These are phyloP conservation scores for Acanthochromis polyacanthus DNA, from an alignment of 2,113 vertebrate species.

Conservation along the genomic window DNA sequence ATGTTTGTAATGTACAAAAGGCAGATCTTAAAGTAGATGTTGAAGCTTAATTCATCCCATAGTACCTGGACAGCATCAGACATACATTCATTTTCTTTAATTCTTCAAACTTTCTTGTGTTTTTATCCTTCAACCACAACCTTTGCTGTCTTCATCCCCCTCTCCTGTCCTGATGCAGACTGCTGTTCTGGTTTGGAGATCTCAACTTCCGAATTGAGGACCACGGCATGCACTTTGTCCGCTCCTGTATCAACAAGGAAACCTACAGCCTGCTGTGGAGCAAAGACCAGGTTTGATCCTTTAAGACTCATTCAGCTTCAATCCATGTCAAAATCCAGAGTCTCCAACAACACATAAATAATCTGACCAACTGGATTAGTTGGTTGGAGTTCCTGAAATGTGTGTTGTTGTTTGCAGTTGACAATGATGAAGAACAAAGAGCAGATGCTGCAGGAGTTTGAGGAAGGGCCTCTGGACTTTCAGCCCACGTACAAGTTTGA, in stretches of 20 bases:
- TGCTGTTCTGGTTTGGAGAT: slow-evolving; percentile 97
- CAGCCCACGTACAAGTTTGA: slow-evolving; percentile 98
- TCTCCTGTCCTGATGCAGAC: slow-evolving; percentile 74
- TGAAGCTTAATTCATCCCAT: background rate
- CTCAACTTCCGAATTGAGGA: slow-evolving; percentile 97
- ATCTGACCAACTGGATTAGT: background rate
- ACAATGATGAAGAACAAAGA: slow-evolving; percentile 91
- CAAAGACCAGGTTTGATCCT: slow-evolving; percentile 92
- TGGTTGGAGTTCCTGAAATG: background rate
- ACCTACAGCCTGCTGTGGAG: slow-evolving; percentile 91
- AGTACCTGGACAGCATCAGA: too few relatives aligned
- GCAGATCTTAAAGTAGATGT: background rate
- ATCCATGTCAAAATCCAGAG: background rate
- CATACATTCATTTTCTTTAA: too few relatives aligned
- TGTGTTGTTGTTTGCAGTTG: slow-evolving; percentile 82
- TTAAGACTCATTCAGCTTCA: background rate
- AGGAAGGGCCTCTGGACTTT: slow-evolving; percentile 92
- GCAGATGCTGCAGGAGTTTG: slow-evolving; percentile 89
- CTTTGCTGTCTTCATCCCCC: background rate
- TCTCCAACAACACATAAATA: background rate
- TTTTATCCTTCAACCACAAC: too few relatives aligned
- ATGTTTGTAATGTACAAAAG: background rate
- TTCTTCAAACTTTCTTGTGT: too few relatives aligned
- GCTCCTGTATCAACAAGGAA: slow-evolving; percentile 87
- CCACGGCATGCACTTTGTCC: slow-evolving; percentile 92